phyloP scores from a whole-genome alignment of 1,140 invertebrate species.

The Dysdera silvatica region DNA sequence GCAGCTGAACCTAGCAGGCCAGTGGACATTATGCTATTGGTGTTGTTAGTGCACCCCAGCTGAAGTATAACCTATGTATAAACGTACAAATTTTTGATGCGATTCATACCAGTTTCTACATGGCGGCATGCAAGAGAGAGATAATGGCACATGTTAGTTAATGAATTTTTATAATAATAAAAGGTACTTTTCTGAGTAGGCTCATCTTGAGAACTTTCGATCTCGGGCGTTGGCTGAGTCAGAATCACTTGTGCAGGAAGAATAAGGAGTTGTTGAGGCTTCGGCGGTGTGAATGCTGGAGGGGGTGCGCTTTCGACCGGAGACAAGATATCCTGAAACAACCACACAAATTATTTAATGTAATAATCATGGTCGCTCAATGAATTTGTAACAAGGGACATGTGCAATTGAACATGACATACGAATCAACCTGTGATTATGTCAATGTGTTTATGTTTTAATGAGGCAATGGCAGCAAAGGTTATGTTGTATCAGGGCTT shows the following conservation, averaged over 20 bases:
- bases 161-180: not conserved
- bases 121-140: not conserved
- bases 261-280: slow-evolving; percentile 56
- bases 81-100: not conserved
- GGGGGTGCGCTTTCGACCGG: slow-evolving; percentile 60
- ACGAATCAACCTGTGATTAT: too few species aligned
- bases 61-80: too few species aligned
- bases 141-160: not conserved
- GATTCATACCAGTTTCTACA: not conserved
- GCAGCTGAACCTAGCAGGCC: too few species aligned
- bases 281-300: slow-evolving; percentile 71
- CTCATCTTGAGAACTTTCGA: slow-evolving; percentile 31
- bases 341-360: too few species aligned
- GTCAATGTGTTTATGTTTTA: too few species aligned
- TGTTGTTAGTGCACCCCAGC: too few species aligned
- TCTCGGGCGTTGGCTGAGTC: slow-evolving; percentile 52
- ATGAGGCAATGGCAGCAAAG: too few species aligned
- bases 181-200: slow-evolving; percentile 2
- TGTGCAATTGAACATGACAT: too few species aligned
- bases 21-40: too few species aligned
- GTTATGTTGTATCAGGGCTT: too few species aligned
- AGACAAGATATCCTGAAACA: slow-evolving; percentile 50
- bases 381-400: too few species aligned
- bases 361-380: too few species aligned
- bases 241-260: slow-evolving; percentile 51